Percentiles rank a stretch among this genome's conserved stretches.
phyloP scores from a whole-genome alignment of 2,113 vertebrate species.

The Pipa parva region DNA sequence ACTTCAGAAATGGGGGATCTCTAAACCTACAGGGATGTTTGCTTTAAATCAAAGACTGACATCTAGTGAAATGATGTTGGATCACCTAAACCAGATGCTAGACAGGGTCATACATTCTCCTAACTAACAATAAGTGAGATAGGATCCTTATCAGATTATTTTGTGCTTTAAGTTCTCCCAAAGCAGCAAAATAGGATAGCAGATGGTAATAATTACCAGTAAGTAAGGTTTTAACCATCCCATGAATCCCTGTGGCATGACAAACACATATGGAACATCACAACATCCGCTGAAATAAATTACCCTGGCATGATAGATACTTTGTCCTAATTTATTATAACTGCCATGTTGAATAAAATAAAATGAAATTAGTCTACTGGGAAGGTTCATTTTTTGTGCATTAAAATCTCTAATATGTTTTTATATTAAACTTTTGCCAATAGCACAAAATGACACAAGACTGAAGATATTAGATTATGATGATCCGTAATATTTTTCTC shows the following conservation, averaged over 20 bases:
- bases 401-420: too few relatives aligned
- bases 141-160: constrained; percentile 4
- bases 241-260: not conserved
- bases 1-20: too few relatives aligned
- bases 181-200: not conserved
- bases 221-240: not conserved
- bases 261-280: not conserved
- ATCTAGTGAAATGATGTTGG: too few relatives aligned
- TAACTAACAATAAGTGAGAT: not conserved
- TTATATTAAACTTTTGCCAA: too few relatives aligned
- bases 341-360: not conserved
- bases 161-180: not conserved
- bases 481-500: too few relatives aligned
- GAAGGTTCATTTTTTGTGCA: too few relatives aligned
- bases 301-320: not conserved
- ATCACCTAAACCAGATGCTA: too few relatives aligned
- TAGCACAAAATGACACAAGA: too few relatives aligned
- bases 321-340: not conserved
- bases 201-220: not conserved
- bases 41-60: too few relatives aligned
- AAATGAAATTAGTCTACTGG: not conserved
- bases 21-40: too few relatives aligned
- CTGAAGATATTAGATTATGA: too few relatives aligned
- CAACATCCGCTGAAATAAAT: not conserved
- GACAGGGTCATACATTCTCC: too few relatives aligned